Evolutionary conservation across 2,797 vertebrate genomes (phyloP).

Genomic region (Monodelphis domestica): DNA sequence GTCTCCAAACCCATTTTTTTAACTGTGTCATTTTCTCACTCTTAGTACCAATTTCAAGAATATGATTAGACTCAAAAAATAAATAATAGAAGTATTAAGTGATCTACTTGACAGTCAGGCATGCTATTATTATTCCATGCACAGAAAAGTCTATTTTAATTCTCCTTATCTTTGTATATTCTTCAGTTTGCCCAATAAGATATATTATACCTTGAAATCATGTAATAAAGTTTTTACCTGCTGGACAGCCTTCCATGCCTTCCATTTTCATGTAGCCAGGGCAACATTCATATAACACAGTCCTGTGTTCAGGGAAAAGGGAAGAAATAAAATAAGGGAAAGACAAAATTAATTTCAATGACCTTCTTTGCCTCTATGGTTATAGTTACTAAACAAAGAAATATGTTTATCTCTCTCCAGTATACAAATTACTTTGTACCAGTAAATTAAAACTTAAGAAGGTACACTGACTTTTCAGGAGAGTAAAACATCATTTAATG

Average conservation of each 20-base stretch:
- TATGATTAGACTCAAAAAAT: neutral
- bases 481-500: neutral
- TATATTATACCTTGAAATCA: neutral
- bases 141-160: neutral
- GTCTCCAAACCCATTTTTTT: neutral
- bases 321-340: conserved; percentile 37
- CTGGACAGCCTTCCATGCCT: conserved; percentile 92
- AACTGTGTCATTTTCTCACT: neutral
- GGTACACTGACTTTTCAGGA: neutral
- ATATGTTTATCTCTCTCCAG: neutral
- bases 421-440: neutral
- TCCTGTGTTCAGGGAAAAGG: conserved; percentile 82
- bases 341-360: conserved; percentile 18
- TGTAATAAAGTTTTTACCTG: conserved; percentile 88
- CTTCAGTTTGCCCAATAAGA: neutral
- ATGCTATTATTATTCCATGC: neutral
- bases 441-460: neutral
- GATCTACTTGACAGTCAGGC: neutral
- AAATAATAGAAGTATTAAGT: neutral
- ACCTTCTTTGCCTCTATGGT: neutral
- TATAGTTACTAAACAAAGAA: neutral
- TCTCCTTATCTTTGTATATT: neutral
- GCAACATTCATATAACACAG: conserved; percentile 96
- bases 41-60: neutral
- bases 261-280: conserved; percentile 97